phyloP scores from a whole-genome alignment of 2,888 invertebrate species.

The Phorcus lineatus region DNA sequence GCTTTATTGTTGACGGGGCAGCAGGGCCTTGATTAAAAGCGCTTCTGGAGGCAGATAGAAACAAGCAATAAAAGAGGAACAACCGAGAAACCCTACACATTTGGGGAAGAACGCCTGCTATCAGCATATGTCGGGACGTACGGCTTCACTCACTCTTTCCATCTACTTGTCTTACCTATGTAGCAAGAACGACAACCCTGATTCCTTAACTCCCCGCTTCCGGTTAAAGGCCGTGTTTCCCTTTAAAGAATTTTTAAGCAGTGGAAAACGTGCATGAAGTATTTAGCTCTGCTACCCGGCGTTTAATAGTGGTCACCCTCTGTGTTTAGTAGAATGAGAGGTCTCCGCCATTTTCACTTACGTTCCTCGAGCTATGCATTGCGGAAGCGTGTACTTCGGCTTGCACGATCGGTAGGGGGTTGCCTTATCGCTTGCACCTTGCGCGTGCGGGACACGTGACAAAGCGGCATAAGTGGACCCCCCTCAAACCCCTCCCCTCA shows the following conservation, averaged over 20 bases:
- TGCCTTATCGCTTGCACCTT: not conserved
- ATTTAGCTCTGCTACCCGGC: not conserved
- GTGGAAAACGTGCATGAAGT: not conserved
- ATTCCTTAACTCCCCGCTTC: no score
- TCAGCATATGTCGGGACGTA: not conserved
- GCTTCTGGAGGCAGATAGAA: not conserved
- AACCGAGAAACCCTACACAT: conserved; percentile 8
- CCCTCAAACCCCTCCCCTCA: not conserved
- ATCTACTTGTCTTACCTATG: no score
- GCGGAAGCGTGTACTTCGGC: not conserved
- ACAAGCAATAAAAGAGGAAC: conserved; percentile 12
- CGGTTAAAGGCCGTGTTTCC: no score
- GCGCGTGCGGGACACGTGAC: conserved; percentile 13
- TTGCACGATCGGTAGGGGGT: not conserved
- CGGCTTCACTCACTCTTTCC: not conserved
- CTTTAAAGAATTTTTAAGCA: not conserved
- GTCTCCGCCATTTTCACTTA: not conserved
- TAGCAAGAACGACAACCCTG: no score
- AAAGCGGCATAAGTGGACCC: not conserved
- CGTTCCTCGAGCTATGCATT: not conserved
- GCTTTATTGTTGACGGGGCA: not conserved
- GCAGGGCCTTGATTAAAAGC: conserved; percentile 14
- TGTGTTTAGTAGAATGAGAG: not conserved
- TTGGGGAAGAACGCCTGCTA: not conserved
- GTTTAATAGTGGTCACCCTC: not conserved